A percentile compares a stretch with the other conserved stretches of the same genome.
phyloP scores from a whole-genome alignment of 2,888 invertebrate genomes.

The Dorcus parallelipipedus region DNA sequence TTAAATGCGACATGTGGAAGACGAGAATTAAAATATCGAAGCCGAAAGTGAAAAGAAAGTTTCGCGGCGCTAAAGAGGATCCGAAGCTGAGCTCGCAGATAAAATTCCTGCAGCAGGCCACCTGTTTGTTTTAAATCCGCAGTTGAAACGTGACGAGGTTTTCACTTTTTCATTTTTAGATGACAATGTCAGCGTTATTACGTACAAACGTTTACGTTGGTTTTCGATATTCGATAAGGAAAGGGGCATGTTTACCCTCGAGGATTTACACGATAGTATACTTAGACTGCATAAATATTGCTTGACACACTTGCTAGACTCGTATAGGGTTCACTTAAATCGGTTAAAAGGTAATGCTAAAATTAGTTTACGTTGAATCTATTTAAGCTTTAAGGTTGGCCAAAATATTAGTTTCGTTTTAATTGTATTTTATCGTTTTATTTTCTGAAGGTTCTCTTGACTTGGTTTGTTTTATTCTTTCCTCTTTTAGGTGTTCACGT shows the following conservation, averaged over 20 bases:
- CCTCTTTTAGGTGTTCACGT: constrained; percentile 19
- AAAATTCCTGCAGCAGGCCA: no score
- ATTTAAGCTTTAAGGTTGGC: background rate
- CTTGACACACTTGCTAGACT: constrained; percentile 31
- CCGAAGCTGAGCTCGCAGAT: no score
- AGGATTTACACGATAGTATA: constrained; percentile 15
- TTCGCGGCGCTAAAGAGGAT: no score
- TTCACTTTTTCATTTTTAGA: background rate
- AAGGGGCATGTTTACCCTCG: constrained; percentile 12
- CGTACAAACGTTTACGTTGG: background rate
- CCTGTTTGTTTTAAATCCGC: no score
- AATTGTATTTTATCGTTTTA: no score
- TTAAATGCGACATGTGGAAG: no score
- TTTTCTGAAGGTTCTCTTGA: no score
- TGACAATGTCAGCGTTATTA: constrained; percentile 5
- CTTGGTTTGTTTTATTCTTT: background rate
- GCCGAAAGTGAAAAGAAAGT: no score
- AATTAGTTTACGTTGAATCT: no score
- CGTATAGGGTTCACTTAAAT: constrained; percentile 32
- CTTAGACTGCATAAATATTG: constrained; percentile 26
- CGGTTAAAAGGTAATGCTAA: constrained; percentile 29
- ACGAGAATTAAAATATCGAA: no score
- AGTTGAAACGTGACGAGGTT: no score
- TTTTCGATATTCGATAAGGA: constrained; percentile 4
- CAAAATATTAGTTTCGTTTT: background rate